Evolutionary conservation across 30 jellyfish, hydroid and myxozoan genomes (phyloP).

Genomic region (Aurelia sp.): DNA sequence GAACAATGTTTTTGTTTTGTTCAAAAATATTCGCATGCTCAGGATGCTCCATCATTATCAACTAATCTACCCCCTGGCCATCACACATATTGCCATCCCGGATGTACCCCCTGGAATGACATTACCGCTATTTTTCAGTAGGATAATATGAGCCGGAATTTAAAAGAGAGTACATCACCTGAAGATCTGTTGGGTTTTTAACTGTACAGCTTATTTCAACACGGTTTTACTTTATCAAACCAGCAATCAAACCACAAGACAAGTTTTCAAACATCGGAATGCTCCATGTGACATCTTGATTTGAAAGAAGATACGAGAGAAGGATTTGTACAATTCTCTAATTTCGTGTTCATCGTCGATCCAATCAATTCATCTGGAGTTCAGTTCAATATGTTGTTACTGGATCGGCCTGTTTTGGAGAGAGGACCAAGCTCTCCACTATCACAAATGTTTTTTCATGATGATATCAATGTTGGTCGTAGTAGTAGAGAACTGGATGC

Average conservation of each 20-base stretch:
- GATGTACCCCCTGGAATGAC: slow-evolving; percentile 51
- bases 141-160: background rate
- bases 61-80: slow-evolving; percentile 41
- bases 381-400: slow-evolving; percentile 30
- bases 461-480: slow-evolving; percentile 16
- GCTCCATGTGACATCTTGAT: slow-evolving; percentile 5
- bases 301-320: slow-evolving; percentile 15
- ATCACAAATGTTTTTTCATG: slow-evolving; percentile 47
- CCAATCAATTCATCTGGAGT: no score
- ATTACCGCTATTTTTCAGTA: slow-evolving; percentile 32
- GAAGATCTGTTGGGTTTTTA: no score
- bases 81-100: slow-evolving; percentile 35
- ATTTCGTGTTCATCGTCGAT: background rate
- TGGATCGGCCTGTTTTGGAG: slow-evolving; percentile 31
- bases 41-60: no score
- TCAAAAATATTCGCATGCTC: no score
- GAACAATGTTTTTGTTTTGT: no score
- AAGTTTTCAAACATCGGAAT: background rate
- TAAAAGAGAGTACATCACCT: no score
- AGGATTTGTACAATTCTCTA: background rate
- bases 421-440: slow-evolving; percentile 42
- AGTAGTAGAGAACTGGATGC: no score
- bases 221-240: no score
- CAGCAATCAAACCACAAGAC: background rate
- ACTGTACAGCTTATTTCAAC: no score